Evolutionary conservation across 2,797 vertebrate species (phyloP).

Genomic region (Sebastes alutus): DNA sequence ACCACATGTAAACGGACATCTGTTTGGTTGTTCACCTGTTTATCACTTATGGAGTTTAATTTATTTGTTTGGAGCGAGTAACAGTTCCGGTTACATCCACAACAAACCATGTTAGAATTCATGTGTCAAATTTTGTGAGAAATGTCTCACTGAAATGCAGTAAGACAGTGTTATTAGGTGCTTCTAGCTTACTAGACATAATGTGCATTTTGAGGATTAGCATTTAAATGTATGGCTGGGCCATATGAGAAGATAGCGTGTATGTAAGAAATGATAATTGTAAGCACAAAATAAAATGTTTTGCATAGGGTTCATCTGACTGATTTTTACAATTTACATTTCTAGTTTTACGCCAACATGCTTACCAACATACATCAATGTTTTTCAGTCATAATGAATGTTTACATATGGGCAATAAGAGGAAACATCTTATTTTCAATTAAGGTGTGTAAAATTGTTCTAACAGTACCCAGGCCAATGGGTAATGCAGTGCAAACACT

Average conservation of each 20-base stretch:
- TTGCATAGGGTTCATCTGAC: constrained; percentile 44
- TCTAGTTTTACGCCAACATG: background rate
- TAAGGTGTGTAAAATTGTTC: constrained; percentile 29
- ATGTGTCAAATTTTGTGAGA: constrained; percentile 49
- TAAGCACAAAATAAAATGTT: constrained; percentile 81
- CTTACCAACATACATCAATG: background rate
- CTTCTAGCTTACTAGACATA: constrained; percentile 57
- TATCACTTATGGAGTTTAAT: constrained; percentile 60
- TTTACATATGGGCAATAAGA: background rate
- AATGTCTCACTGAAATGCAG: constrained; percentile 54
- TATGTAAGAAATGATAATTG: constrained; percentile 51
- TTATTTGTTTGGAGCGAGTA: constrained; percentile 65
- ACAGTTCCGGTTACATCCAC: constrained; percentile 42
- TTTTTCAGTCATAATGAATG: background rate
- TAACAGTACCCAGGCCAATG: constrained; percentile 49
- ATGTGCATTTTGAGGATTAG: constrained; percentile 49
- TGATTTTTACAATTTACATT: constrained; percentile 8
- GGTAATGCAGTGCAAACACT: constrained; percentile 77
- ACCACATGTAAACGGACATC: constrained; percentile 27
- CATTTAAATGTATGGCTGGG: constrained; percentile 74
- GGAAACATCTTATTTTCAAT: background rate
- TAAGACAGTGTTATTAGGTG: constrained; percentile 65
- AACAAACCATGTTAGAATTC: constrained; percentile 22
- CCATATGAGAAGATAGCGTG: constrained; percentile 65
- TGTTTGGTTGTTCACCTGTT: constrained; percentile 49